A percentile compares a stretch with the other conserved stretches of the same genome.
phyloP scores from a whole-genome alignment of 2,888 invertebrate species.

The Sisyra terminalis region DNA sequence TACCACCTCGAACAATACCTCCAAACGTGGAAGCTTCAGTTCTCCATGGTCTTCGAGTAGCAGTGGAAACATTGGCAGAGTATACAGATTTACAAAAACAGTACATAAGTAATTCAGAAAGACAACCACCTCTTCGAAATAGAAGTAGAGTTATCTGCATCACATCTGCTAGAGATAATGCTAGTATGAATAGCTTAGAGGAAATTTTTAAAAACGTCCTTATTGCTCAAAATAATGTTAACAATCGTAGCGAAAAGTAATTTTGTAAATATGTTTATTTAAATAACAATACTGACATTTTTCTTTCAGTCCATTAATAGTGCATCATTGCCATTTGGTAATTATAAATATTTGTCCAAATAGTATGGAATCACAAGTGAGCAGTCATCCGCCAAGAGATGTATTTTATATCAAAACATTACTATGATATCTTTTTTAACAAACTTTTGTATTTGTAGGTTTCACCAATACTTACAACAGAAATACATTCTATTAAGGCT shows the following conservation, averaged over 20 bases:
- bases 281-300: slow-evolving; percentile 7
- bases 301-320: slow-evolving; percentile 44
- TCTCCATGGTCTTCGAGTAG: slow-evolving; percentile 70
- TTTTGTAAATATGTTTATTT: slow-evolving; percentile 2
- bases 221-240: slow-evolving; percentile 61
- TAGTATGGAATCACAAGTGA: slow-evolving; percentile 60
- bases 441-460: slow-evolving; percentile 30
- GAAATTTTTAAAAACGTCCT: slow-evolving; percentile 74
- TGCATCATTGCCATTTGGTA: slow-evolving; percentile 80
- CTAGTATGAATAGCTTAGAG: slow-evolving; percentile 69
- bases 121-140: slow-evolving; percentile 24
- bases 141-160: slow-evolving; percentile 80
- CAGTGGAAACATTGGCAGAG: slow-evolving; percentile 72
- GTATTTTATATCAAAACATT: slow-evolving; percentile 22
- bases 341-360: slow-evolving; percentile 79
- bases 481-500: slow-evolving; percentile 67
- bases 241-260: slow-evolving; percentile 42
- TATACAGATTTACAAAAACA: slow-evolving; percentile 58
- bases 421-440: slow-evolving; percentile 1
- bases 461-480: slow-evolving; percentile 54
- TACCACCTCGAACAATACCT: slow-evolving; percentile 44
- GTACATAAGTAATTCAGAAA: slow-evolving; percentile 29
- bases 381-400: slow-evolving; percentile 50
- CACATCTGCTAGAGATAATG: slow-evolving; percentile 75
- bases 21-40: slow-evolving; percentile 49